Conservation (phyloP, 1,140 invertebrate genomes). For the Laupala kohalensis region DNA sequence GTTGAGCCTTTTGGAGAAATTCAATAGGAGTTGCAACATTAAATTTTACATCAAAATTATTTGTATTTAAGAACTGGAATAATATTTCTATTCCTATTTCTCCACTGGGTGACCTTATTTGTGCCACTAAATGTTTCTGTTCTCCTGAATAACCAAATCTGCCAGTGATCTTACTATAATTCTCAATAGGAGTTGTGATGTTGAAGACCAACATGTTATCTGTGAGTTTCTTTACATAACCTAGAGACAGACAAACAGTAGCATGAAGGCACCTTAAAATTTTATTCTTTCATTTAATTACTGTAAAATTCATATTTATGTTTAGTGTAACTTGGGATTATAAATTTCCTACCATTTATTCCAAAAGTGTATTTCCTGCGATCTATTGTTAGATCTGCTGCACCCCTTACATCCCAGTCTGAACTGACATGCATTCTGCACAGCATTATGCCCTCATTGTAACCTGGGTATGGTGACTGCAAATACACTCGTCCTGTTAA, state of each 20-base stretch:
- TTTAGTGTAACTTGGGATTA: neutral
- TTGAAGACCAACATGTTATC: conserved; percentile 54
- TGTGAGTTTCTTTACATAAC: conserved; percentile 44
- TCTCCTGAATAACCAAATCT: conserved; percentile 53
- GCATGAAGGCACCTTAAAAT: neutral
- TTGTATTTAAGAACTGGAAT: conserved; percentile 37
- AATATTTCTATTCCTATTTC: conserved; percentile 50
- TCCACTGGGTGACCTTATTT: conserved; percentile 46
- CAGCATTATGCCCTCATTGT: conserved; percentile 45
- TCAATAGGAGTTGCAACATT: conserved; percentile 57
- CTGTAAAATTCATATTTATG: neutral
- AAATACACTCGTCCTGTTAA: conserved; percentile 39
- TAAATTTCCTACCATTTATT: conserved; percentile 33
- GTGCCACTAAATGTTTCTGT: conserved; percentile 52
- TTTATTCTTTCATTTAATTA: neutral
- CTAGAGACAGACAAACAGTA: conserved; percentile 23
- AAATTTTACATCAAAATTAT: conserved; percentile 56
- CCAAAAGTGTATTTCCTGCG: conserved; percentile 45
- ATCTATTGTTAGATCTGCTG: conserved; percentile 51
- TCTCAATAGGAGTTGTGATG: conserved; percentile 53
- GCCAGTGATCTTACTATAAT: conserved; percentile 44
- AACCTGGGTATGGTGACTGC: conserved; percentile 43
- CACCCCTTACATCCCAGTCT: conserved; percentile 41
- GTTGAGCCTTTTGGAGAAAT: conserved; percentile 43
- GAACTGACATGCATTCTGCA: conserved; percentile 46